Evolutionary conservation across 1,140 invertebrate genomes (phyloP), one percentile per base, ranked within the genome.

Genomic region (Papilio aristodemus): DNA sequence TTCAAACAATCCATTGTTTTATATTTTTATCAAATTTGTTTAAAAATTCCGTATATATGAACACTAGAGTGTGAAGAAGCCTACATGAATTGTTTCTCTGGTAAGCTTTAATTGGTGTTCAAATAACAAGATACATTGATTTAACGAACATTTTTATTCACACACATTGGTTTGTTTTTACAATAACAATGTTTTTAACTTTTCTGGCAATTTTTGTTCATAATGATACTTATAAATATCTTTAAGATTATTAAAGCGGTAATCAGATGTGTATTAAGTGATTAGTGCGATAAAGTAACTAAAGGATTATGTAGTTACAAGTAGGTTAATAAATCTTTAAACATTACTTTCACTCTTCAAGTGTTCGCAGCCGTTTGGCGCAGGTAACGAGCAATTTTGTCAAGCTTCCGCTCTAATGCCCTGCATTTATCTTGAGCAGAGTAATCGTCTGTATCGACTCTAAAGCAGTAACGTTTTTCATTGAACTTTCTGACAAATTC

Each of bases 301-400:
- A n/a, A n/a, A n/a, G n/a, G n/a, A n/a, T n/a, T n/a, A n/a, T n/a
- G n/a, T n/a, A n/a, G n/a, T n/a, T n/a, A n/a, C n/a, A n/a, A n/a
- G n/a, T n/a, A n/a, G n/a, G n/a, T n/a, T n/a, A n/a, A n/a, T n/a
- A n/a, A n/a, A n/a, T n/a, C n/a, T n/a, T n/a, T 37, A 9, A 37
- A 37, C 37, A 7, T 10, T 37, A 37, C 7, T 2, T 46, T 4
- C 10, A 46, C 17, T 2, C 9, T 17, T 5, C n/a, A n/a, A 17
- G 14, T 10, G 17, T 46, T 22, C 19, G 9, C 14, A 14, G 43
- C 43, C 17, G 43, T 60, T 60, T 60, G n/a, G 27, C 32, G 27
- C n/a, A 60, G 58, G 36, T 60, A 60, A 60, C 27, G 32, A 60
- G 32, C 58, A 38, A 60, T 60, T 37, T 60, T 60, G 58, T 60